Evolutionary conservation across 2,797 vertebrate genomes (phyloP), one percentile per base, ranked within the genome.

Genomic region (Meda fulgida): DNA sequence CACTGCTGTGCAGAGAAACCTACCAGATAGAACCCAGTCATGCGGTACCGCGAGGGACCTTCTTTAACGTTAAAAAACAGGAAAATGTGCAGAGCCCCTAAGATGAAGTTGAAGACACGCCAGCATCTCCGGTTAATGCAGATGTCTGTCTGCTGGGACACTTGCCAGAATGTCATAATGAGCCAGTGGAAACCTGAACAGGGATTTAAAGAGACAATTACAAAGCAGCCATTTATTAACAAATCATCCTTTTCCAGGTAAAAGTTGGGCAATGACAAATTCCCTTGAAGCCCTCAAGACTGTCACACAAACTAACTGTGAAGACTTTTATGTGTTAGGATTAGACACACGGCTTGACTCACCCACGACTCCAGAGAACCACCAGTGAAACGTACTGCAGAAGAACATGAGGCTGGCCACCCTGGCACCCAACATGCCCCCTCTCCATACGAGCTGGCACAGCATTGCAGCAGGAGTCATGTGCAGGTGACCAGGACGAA

Each of bases 361-460:
- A 97, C 97, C 96, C 81, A 94, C 93, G 26, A 96, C 94, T 31
- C 94, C 96, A 0, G 96, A 92, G 36, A 96, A 91, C 96, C 97
- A 97, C 71, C 95, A 93, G 55, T 92, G 94, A 90, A 97, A 96
- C 60, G 93, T 91, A 5, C 92, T 94, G 80, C 95, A 94, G 90
- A 98, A 97, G 72, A 97, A 94, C 86, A 94, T 94, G 81, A 97
- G 92, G 46, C 96, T 93, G 75, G 95, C 93, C 55, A 96, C 92
- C 3, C 97, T 93, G 31, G 96, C 94, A 0, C 95, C 96, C 89
- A 97, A 80, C 96, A 97, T 97, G 67, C 96, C 72, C 21, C 92
- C 96, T 93, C 97, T 95, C 97, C 97, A 97, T 40, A 97, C 92
- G 78, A 97, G 94, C 90, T 96, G 95, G 91, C 96, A 97, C 85